Evolutionary conservation across 2,797 vertebrate species (phyloP), one percentile per base, ranked within the genome.

Genomic region (Pseudomugil tenellus): DNA sequence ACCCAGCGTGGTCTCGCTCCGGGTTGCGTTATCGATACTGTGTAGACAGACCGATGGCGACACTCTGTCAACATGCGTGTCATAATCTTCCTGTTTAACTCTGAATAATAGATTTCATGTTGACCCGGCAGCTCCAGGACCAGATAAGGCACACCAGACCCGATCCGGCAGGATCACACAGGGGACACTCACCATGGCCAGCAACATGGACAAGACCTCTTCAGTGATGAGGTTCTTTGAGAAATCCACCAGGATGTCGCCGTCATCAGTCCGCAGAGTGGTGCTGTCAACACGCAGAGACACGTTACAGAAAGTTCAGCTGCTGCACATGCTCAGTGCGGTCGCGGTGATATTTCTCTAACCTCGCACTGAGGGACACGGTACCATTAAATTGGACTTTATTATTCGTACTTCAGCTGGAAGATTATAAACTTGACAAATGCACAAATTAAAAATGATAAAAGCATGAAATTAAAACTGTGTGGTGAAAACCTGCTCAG

Each of bases 191-290:
- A 98, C 96, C 96, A 97, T 77, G 31, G 94, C 90, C 7, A 96
- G 58, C 84, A 98, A 93, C 94, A 96, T 87, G 67, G 89, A 80
- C 93, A 97, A 87, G 67, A 96, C 94, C 0, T 95, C 94, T 84
- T 96, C 92, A 1, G 93, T 96, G 84, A 98, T 85, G 1, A 97
- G 95, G 61, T 98, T 98, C 91, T 98, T 98, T 1, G 96, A 97
- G 82, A 94, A 98, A 79, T 98, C 97, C 75, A 98, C 67, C 69
- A 98, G 90, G 72, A 98, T 93, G 1, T 95, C 95, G 2, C 97
- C 97, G 81, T 96, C 94, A 0, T 92, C 91, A 0, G 94, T 95
- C 63, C 93, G 72, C 69, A 97, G 88, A 16, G 84, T 94, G 58
- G 94, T 81, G 79, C 97, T 98, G 92, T 34, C 34, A 52, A 61